Evolutionary conservation across 2,797 vertebrate species (phyloP).

Genomic region (Psittacula echo): DNA sequence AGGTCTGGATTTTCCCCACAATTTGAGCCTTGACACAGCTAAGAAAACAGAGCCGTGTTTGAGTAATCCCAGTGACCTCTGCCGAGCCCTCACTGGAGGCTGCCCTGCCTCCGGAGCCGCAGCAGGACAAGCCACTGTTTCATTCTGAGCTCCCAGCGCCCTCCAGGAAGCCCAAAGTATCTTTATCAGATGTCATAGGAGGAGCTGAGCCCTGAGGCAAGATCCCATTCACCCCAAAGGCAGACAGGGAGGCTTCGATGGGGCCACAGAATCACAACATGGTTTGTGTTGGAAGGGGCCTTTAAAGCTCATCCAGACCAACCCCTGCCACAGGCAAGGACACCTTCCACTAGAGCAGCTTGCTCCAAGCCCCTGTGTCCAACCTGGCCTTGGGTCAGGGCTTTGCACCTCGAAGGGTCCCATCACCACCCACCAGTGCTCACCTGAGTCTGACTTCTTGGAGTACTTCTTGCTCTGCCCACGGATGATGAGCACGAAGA

Average conservation of each 20-base stretch:
- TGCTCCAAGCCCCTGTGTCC: not conserved
- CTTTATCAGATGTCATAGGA: accelerated
- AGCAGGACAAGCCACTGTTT: not conserved
- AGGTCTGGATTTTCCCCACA: conserved; percentile 63
- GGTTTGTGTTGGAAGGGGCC: not conserved
- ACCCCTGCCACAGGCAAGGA: not conserved
- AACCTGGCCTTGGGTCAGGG: not conserved
- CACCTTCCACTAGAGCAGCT: not conserved
- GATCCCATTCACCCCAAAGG: not conserved
- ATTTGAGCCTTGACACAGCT: conserved; percentile 57
- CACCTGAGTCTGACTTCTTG: conserved; percentile 94
- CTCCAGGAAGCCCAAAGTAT: not conserved
- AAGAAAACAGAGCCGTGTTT: conserved; percentile 66
- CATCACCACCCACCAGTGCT: not conserved
- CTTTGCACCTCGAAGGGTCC: not conserved
- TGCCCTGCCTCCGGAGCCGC: not conserved
- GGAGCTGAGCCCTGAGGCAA: not conserved
- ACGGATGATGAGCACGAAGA: conserved; percentile 96
- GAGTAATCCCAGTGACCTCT: conserved; percentile 48
- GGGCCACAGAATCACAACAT: not conserved
- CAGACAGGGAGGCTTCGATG: not conserved
- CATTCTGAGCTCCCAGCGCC: not conserved
- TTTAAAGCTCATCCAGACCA: not conserved
- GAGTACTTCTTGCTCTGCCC: conserved; percentile 98
- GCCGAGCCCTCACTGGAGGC: not conserved